Evolutionary conservation across 2,888 invertebrate species (phyloP), one percentile per base, ranked within the genome.

Genomic region (Erebia palarica): DNA sequence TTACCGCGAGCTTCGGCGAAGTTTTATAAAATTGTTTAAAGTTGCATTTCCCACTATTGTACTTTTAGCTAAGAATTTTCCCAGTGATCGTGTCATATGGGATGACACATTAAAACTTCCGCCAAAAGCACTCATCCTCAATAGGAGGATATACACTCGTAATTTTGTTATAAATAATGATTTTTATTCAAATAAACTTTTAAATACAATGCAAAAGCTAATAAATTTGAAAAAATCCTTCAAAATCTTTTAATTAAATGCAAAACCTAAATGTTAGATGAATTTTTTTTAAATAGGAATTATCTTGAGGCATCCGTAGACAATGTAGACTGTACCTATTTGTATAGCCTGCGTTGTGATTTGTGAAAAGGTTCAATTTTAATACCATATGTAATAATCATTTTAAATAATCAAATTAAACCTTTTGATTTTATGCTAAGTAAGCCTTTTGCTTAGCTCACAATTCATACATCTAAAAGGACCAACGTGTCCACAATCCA

Each of bases 11-110:
- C 67, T 73, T 61, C 55, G 51, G 55, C 11, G 65, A 75, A 68
- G 57, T 71, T 69, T 67, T 71, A 42, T 69, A 66, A 73, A 71
- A 69, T 65, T 75, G 69, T 71, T 73, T 63, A 60, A 63, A 67
- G 73, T 71, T 70, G 60, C 59, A 71, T 71, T 69, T 63, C 63
- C 42, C 51, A 65, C 64, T 64, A 64, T 57, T 58, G 69, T 69
- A 73, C 66, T 73, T 72, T 70, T 47, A 73, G 67, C 57, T 69
- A 67, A 65, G 21, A 65, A 67, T 70, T 69, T 65, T 65, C 73
- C 51, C 65, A 65, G 47, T 66, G 65, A 65, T 47, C 61, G 18
- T 66, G 63, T 66, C 63, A 55, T 64, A 64, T 61, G 65, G 59
- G 70, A 49, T 61, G 47, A 68, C 55, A 27, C 59, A 68, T 58